Base-by-base conservation (phyloP, 2,113 vertebrate genomes). In the Paradoxurus hermaphroditus region DNA sequence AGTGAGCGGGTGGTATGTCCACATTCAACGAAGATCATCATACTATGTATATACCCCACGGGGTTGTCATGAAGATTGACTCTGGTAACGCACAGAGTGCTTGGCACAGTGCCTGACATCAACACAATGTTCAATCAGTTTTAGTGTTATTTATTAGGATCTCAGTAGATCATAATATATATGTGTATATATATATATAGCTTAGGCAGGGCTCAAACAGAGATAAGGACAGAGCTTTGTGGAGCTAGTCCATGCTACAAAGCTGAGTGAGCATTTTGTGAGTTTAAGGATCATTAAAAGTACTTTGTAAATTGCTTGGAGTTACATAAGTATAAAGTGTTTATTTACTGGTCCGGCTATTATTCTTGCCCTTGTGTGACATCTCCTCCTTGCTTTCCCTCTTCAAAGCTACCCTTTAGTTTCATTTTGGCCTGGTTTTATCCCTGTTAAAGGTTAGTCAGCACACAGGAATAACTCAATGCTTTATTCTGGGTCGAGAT, bases 371-470 rank as follows among this genome's bases (percentile, higher is more conserved):
- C 16, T 49, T 0, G 4, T 44, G 39, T 65, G 78, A 29, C 46
- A 23, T 19, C 21, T 70, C 27, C 13, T 41, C n/a, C 65, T 11
- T 59, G 5, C 6, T 46, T 51, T 23, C 15, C 27, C 39, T 27
- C 11, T 56, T 72, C 41, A n/a, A 11, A 59, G 34, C 8, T 31
- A 0, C 36, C 46, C 34, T 9, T 44, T 12, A 16, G 21, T 92
- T 94, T 90, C 15, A 36, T 72, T 70, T 68, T 72, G 82, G 89
- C 51, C 31, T 77, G 65, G 4, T 88, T 98, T 91, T 86, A 23
- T 70, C 91, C 31, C 49, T 23, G 39, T 75, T 34, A 84, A 92
- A 87, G 29, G 31, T 53, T 46, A 49, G 4, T 70, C 53, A 87
- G 70, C 44, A 44, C 63, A 51, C n/a, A 63, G 49, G 62, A 63